Conservation (phyloP, 2,797 vertebrate genomes). For the Sphenopsis melanotis region DNA sequence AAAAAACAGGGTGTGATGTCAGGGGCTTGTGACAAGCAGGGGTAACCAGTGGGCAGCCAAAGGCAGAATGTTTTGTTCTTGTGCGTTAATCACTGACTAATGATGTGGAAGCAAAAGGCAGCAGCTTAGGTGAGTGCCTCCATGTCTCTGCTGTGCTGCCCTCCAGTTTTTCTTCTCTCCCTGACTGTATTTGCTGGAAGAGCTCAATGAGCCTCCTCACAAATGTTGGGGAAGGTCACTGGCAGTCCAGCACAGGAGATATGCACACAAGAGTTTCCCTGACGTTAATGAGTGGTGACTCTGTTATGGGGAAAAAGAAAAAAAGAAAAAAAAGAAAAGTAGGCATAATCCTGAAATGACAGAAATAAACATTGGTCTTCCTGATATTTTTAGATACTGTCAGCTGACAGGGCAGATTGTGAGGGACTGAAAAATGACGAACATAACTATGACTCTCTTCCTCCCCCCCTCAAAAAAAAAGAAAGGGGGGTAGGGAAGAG, state of each 20-base stretch:
- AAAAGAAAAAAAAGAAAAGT: conserved; percentile 6
- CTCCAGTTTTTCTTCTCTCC: background rate
- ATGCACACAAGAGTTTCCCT: background rate
- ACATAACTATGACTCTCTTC: conserved; percentile 47
- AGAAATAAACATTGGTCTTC: conserved; percentile 55
- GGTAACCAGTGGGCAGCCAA: background rate
- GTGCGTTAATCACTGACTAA: background rate
- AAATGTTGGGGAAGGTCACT: background rate
- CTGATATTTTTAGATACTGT: conserved; percentile 63
- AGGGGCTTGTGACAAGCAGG: background rate
- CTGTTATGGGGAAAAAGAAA: background rate
- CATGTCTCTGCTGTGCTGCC: background rate
- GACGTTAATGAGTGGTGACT: background rate
- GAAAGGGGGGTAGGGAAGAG: background rate
- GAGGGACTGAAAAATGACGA: conserved; percentile 54
- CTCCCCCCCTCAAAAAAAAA: background rate
- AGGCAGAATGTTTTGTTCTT: background rate
- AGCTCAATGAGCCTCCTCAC: background rate
- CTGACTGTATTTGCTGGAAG: background rate
- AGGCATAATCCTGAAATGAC: background rate
- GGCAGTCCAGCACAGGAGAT: background rate
- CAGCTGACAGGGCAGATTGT: conserved; percentile 60
- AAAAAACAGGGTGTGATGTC: background rate
- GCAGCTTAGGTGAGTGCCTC: background rate
- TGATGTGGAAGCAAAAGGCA: background rate